These are phyloP conservation scores for roundworm (Caenorhabditis elegans) DNA, from an alignment of 1,140 invertebrate species.

Conservation along the genomic window WBcel235 BX284602.5:11596001-11596500, in stretches of 20 bases:
- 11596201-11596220: too few relatives aligned
- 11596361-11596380: too few relatives aligned
- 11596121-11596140: not conserved
- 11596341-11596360: too few relatives aligned
- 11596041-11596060: not conserved
- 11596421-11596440: not conserved
- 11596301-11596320: too few relatives aligned
- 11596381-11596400: not conserved
- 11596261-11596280: too few relatives aligned
- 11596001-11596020: not conserved
- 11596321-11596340: too few relatives aligned
- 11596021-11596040: not conserved
- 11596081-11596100: not conserved
- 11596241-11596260: too few relatives aligned
- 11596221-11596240: too few relatives aligned
- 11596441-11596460: not conserved
- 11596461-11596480: not conserved
- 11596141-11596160: not conserved
- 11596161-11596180: not conserved
- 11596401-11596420: not conserved
- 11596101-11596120: not conserved
- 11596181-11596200: not conserved
- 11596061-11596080: not conserved
- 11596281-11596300: too few relatives aligned
- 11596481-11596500: not conserved